Conservation (phyloP, 2,113 vertebrate species). For the Erythrocercus mccallii region DNA sequence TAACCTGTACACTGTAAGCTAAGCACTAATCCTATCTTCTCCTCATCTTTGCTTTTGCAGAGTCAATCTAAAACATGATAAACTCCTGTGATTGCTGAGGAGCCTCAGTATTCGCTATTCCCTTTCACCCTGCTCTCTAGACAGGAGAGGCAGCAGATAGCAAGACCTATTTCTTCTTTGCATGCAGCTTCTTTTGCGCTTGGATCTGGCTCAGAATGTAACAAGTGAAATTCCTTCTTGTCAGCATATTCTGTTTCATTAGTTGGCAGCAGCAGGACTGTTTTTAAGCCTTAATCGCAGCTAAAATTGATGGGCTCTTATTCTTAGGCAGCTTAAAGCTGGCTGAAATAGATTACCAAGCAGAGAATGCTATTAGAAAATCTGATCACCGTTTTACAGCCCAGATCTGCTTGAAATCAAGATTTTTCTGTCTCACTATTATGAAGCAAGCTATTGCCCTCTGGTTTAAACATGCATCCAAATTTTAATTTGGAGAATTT, state of each 20-base stretch:
- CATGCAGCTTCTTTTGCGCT: not conserved
- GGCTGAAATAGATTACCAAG: slow-evolving; percentile 4
- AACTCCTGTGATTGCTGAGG: not conserved
- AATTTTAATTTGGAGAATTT: not conserved
- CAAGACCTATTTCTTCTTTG: not conserved
- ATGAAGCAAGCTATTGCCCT: not conserved
- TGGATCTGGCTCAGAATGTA: not conserved
- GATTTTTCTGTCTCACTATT: not conserved
- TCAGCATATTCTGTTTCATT: slow-evolving; percentile 10
- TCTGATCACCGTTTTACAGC: not conserved
- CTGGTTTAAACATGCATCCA: not conserved
- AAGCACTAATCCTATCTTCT: not conserved
- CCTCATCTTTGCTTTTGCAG: not conserved
- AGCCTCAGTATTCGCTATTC: not conserved
- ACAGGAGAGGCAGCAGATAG: not conserved
- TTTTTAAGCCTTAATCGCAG: not conserved
- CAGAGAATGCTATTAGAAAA: not conserved
- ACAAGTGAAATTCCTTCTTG: not conserved
- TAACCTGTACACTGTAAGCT: not conserved
- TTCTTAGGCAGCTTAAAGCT: slow-evolving; percentile 19
- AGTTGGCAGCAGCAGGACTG: not conserved
- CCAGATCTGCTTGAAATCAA: not conserved
- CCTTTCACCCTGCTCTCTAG: not conserved
- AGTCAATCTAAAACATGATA: not conserved
- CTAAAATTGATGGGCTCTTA: slow-evolving; percentile 4